Conservation (phyloP, 2,888 invertebrate genomes). For the Synergus gifuensis region DNA sequence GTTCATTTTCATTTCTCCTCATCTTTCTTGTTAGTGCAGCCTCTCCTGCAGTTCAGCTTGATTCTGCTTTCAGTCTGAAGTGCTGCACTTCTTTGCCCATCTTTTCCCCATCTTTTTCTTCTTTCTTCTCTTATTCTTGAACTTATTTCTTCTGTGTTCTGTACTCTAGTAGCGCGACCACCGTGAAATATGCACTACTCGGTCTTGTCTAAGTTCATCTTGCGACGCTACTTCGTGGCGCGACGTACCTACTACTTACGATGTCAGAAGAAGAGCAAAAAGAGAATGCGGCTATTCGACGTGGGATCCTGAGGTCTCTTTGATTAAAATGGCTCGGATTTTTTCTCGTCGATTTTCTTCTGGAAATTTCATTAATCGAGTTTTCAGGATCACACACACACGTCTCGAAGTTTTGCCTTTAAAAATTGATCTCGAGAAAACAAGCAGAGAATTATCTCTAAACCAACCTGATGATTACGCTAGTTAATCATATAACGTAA, state of each 20-base stretch:
- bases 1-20: slow-evolving; percentile 17
- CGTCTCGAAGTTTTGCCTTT: not conserved
- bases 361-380: slow-evolving; percentile 46
- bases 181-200: slow-evolving; percentile 46
- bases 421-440: not conserved
- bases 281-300: slow-evolving; percentile 22
- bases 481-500: not conserved
- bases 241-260: slow-evolving; percentile 9
- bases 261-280: slow-evolving; percentile 29
- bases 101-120: not conserved
- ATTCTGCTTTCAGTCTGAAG: not conserved
- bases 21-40: not conserved
- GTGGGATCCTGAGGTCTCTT: slow-evolving; percentile 35
- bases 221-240: not conserved
- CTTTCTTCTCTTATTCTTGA: slow-evolving; percentile 4
- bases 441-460: not conserved
- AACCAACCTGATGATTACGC: not conserved
- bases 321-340: slow-evolving; percentile 45
- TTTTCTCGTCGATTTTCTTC: slow-evolving; percentile 46
- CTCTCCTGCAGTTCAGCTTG: not conserved
- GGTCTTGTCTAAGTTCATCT: slow-evolving; percentile 45
- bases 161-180: slow-evolving; percentile 26
- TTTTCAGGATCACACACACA: slow-evolving; percentile 47
- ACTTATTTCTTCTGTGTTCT: not conserved
- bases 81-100: slow-evolving; percentile 3